A percentile compares a stretch with the other conserved stretches of the same genome.
Evolutionary conservation across 2,113 vertebrate species (phyloP).

Genomic region (Melospiza georgiana): DNA sequence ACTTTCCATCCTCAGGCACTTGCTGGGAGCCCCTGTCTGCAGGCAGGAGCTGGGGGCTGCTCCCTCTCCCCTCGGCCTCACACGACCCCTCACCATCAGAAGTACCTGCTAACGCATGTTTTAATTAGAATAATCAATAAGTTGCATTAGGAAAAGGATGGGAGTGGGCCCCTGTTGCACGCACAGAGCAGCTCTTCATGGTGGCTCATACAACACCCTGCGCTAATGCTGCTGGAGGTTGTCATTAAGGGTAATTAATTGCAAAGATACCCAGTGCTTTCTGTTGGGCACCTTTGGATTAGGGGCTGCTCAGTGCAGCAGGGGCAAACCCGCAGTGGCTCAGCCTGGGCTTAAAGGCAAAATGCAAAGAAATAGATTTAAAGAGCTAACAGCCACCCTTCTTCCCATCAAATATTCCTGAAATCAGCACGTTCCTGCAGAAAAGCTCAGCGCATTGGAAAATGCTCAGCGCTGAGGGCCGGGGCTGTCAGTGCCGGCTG

Average conservation of each 20-base stretch:
- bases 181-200: accelerated
- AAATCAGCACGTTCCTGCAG: background rate
- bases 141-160: background rate
- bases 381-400: background rate
- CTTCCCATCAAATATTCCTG: background rate
- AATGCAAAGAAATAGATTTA: background rate
- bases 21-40: background rate
- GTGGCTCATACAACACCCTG: background rate
- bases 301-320: background rate
- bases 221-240: background rate
- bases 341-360: background rate
- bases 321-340: background rate
- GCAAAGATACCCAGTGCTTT: background rate
- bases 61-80: background rate
- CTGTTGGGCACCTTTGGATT: background rate
- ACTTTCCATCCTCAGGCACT: background rate
- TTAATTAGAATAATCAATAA: conserved; percentile 6
- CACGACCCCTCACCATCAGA: background rate
- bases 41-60: background rate
- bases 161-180: background rate
- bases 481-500: background rate
- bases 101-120: accelerated
- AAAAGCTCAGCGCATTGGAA: background rate
- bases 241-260: conserved; percentile 9
- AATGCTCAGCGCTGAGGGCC: background rate